Evolutionary conservation across 2,797 vertebrate species (phyloP), one percentile per base, ranked within the genome.

Genomic region (Echeneis naucrates): DNA sequence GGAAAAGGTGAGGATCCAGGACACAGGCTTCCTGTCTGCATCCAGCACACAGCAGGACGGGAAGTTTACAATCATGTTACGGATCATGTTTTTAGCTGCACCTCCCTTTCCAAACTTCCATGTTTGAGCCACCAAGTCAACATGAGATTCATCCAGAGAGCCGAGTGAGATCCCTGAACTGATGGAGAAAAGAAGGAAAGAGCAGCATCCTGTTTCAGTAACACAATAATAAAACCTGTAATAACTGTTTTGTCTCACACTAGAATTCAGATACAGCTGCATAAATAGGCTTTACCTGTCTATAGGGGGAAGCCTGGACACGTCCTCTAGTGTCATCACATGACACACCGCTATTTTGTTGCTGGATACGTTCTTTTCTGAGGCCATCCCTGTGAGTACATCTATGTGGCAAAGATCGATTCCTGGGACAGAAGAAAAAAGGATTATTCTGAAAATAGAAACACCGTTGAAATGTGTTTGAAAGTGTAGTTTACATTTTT

Each of bases 1-100:
- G 0, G 35, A 2, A 40, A 91, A 91, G 8, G 70, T 61, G 37
- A 94, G 77, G 47, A 94, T 72, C 93, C 92, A 93, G 63, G 89
- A 85, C 14, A 92, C 77, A 0, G 89, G 91, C 51, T 72, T 81
- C 19, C 77, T 77, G 1, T 79, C 74, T 45, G 68, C 70, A 67
- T 90, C 87, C 72, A 83, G 74, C 57, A 92, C 77, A 14, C 89
- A 91, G 63, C 70, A 88, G 42, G 87, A 86, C 0, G 88, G 91
- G 60, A 86, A 91, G 70, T 89, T 74, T 19, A 23, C 37, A 16
- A 91, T 73, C 77, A 91, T 75, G 51, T 81, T 83, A 26, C 14
- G 50, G 45, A 93, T 87, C 68, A 73, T 73, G 17, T 37, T 17
- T 7, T 17, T n/a, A 10, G 83, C 17, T 2, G 54, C 62, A 9